These are phyloP conservation scores for Cyaniris semiargus DNA, from an alignment of 2,888 invertebrate species.

Conservation along the genomic window DNA sequence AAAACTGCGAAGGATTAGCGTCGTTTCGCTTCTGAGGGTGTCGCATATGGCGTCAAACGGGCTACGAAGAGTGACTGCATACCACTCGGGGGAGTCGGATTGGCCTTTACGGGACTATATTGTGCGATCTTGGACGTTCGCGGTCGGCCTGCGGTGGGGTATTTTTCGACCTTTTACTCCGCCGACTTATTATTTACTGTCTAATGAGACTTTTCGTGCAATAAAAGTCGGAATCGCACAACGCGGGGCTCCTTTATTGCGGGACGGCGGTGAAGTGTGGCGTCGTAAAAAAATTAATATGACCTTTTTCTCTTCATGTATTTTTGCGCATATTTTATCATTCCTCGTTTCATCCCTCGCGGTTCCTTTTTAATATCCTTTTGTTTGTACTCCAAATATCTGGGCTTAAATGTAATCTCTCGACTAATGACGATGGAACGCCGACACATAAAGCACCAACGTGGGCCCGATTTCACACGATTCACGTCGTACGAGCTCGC, in stretches of 20 bases:
- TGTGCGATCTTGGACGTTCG: constrained; percentile 53
- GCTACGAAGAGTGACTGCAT: constrained; percentile 74
- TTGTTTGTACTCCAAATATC: background rate
- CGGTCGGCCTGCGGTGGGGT: constrained; percentile 46
- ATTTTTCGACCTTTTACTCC: constrained; percentile 26
- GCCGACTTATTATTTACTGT: constrained; percentile 12
- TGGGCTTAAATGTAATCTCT: background rate
- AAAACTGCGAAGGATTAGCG: constrained; percentile 47
- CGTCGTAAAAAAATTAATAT: constrained; percentile 18
- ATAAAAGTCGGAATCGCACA: constrained; percentile 20
- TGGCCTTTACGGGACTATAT: constrained; percentile 67
- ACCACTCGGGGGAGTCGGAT: constrained; percentile 73
- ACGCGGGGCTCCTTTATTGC: constrained; percentile 21
- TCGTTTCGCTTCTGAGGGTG: constrained; percentile 52
- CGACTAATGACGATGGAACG: background rate
- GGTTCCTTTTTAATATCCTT: background rate
- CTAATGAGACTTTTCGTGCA: constrained; percentile 16
- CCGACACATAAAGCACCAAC: background rate
- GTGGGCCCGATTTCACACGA: background rate
- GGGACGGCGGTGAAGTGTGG: constrained; percentile 21
- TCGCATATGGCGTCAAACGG: constrained; percentile 78
- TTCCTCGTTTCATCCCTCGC: background rate
- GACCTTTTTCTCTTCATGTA: constrained; percentile 4
- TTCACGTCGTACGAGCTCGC: background rate
- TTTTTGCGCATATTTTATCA: constrained; percentile 14